Conservation (phyloP, 2,888 invertebrate species). For the Cremastobaeus sp. region DNA sequence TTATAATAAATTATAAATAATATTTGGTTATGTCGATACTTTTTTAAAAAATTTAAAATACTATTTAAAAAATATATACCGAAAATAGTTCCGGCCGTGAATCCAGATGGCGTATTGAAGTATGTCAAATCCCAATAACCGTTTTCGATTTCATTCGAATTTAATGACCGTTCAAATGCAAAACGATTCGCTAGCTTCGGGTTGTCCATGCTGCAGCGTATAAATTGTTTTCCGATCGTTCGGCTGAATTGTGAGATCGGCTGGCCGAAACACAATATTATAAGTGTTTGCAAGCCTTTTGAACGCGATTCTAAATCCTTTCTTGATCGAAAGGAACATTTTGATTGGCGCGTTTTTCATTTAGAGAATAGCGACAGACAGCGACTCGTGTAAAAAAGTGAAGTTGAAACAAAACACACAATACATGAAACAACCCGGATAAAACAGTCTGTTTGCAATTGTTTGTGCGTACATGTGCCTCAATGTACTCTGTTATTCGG, state of each 20-base stretch:
- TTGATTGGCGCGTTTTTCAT: conserved; percentile 41
- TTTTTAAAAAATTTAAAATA: too few relatives aligned
- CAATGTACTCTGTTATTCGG: conserved; percentile 63
- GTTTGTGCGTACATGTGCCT: conserved; percentile 50
- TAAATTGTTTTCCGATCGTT: not conserved
- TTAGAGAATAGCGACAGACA: conserved; percentile 46
- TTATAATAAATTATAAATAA: too few relatives aligned
- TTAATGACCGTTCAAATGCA: too few relatives aligned
- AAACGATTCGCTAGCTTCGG: not conserved
- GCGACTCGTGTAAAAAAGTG: conserved; percentile 40
- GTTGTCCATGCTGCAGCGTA: conserved; percentile 1
- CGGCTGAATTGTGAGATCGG: not conserved
- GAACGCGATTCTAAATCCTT: conserved; percentile 26
- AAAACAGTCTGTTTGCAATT: conserved; percentile 51
- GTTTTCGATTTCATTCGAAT: too few relatives aligned
- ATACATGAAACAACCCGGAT: conserved; percentile 51
- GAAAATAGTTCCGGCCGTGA: too few relatives aligned
- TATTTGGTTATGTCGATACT: too few relatives aligned
- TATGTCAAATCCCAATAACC: too few relatives aligned
- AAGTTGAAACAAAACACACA: conserved; percentile 54
- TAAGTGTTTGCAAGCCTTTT: conserved; percentile 33
- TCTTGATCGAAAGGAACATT: conserved; percentile 42
- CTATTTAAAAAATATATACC: too few relatives aligned
- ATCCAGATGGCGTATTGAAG: too few relatives aligned
- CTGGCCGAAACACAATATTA: conserved; percentile 19